Percentiles rank a stretch among this genome's conserved stretches.
phyloP scores from a whole-genome alignment of 1,140 invertebrate species.

The Phortica variegata region DNA sequence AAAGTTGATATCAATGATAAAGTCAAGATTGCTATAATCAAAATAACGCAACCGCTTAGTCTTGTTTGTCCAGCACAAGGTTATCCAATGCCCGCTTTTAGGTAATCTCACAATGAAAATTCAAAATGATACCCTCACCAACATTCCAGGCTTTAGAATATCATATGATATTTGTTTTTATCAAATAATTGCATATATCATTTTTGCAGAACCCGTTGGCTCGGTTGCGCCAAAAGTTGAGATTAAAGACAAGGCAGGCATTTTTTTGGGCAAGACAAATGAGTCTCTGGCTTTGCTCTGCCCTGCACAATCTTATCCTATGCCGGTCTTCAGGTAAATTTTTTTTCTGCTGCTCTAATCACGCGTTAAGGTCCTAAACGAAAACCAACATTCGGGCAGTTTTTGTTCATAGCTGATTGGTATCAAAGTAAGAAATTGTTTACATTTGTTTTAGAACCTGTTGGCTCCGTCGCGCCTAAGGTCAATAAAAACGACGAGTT shows the following conservation, averaged over 20 bases:
- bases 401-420: background rate
- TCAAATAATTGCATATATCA: conserved; percentile 46
- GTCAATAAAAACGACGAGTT: conserved; percentile 63
- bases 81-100: conserved; percentile 66
- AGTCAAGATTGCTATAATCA: conserved; percentile 39
- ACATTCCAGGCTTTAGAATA: too few relatives aligned
- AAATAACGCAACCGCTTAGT: conserved; percentile 38
- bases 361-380: too few relatives aligned
- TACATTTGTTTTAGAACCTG: conserved; percentile 58
- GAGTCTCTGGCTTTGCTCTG: conserved; percentile 63
- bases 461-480: conserved; percentile 63
- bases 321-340: conserved; percentile 63
- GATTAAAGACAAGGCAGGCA: conserved; percentile 59
- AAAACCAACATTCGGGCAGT: conserved; percentile 3
- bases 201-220: conserved; percentile 62
- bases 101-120: too few relatives aligned
- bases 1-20: conserved; percentile 58
- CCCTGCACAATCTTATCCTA: conserved; percentile 74
- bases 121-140: too few relatives aligned
- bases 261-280: conserved; percentile 38
- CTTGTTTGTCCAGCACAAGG: conserved; percentile 70
- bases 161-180: conserved; percentile 29
- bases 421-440: conserved; percentile 9
- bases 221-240: conserved; percentile 67
- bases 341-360: too few relatives aligned